phyloP scores from a whole-genome alignment of 2,888 invertebrate species.

The Acleris laterana region DNA sequence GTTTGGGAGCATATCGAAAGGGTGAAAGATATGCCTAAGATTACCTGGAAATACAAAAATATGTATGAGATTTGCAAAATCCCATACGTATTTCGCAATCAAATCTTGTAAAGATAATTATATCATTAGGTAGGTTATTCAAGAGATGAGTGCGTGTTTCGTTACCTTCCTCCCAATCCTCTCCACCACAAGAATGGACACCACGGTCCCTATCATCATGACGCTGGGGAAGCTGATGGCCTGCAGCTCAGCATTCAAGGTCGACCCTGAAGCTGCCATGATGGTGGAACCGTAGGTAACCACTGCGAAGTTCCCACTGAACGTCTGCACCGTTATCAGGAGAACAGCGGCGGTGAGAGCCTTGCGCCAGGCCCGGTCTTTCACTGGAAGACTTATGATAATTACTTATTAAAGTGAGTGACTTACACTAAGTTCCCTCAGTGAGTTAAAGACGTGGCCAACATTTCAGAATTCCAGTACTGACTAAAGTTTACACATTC shows the following conservation, averaged over 20 bases:
- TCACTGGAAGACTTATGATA: constrained; percentile 48
- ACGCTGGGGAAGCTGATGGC: constrained; percentile 52
- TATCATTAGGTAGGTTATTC: too few species aligned
- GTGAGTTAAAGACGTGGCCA: too few species aligned
- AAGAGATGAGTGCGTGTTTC: too few species aligned
- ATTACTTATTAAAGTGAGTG: neutral
- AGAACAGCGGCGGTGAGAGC: constrained; percentile 48
- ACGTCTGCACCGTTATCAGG: constrained; percentile 44
- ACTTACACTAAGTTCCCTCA: neutral
- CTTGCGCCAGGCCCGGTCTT: constrained; percentile 54
- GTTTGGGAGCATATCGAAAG: constrained; percentile 45
- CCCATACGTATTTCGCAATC: too few species aligned
- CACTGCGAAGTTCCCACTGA: constrained; percentile 52
- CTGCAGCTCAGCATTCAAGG: constrained; percentile 51
- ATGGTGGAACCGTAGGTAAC: constrained; percentile 53
- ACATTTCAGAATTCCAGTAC: too few species aligned
- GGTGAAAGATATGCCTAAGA: constrained; percentile 45
- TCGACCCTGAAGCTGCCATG: constrained; percentile 47
- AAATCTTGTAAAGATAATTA: too few species aligned
- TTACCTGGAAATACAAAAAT: constrained; percentile 43
- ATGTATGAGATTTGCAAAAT: too few species aligned
- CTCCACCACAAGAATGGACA: constrained; percentile 47
- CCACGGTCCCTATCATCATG: constrained; percentile 50
- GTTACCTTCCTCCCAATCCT: constrained; percentile 30
- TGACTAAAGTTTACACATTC: too few species aligned